Conservation (phyloP, 2,888 invertebrate genomes). For the Athalia cordata region DNA sequence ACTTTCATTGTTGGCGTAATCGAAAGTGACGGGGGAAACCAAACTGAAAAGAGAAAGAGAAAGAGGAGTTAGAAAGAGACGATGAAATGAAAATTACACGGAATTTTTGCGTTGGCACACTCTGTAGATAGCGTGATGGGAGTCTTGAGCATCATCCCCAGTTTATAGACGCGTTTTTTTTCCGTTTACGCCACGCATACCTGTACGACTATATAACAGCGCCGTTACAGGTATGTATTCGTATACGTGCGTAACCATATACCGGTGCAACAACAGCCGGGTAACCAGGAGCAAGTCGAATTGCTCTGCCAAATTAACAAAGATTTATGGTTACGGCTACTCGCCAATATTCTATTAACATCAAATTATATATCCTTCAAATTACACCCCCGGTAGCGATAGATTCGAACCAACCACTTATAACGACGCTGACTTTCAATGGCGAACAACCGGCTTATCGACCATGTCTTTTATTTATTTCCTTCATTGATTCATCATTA, state of each 20-base stretch:
- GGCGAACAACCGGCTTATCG: no score
- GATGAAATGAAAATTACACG: slow-evolving; percentile 12
- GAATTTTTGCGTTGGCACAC: background rate
- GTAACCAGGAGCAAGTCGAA: slow-evolving; percentile 61
- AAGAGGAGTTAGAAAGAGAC: no score
- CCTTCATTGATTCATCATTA: no score
- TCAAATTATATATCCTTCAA: slow-evolving; percentile 61
- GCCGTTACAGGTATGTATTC: background rate
- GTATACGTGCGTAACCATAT: background rate
- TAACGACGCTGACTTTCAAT: no score
- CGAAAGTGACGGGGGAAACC: no score
- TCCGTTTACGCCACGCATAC: no score
- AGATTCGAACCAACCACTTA: slow-evolving; percentile 18
- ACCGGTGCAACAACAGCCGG: slow-evolving; percentile 39
- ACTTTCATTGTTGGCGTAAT: no score
- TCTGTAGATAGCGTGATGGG: no score
- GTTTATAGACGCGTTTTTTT: no score
- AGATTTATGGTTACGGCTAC: slow-evolving; percentile 67
- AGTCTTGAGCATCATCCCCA: no score
- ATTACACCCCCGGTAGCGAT: slow-evolving; percentile 47
- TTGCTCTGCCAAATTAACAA: slow-evolving; percentile 70
- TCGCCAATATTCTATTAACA: slow-evolving; percentile 70
- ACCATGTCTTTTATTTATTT: no score
- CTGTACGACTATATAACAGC: background rate
- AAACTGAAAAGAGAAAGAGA: no score